Conservation (phyloP, 1,140 invertebrate species). For the Caerostris extrusa region DNA sequence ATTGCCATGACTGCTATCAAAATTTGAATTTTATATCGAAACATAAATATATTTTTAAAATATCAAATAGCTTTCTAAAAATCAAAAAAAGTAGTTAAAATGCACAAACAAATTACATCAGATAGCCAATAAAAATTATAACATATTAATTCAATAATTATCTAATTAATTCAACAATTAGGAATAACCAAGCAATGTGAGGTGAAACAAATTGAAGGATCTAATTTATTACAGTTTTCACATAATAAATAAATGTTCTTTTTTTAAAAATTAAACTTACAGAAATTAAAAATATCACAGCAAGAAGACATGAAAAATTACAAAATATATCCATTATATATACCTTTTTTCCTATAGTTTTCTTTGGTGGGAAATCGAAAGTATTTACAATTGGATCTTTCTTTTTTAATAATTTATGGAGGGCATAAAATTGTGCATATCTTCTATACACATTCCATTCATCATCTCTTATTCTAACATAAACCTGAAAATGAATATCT, state of each 20-base stretch:
- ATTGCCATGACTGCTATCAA: no score
- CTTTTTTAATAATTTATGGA: conserved; percentile 91
- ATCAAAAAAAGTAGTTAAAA: no score
- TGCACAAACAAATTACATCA: no score
- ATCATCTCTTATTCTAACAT: conserved; percentile 90
- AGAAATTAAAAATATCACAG: not conserved
- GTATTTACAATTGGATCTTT: conserved; percentile 87
- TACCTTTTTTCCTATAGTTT: conserved; percentile 94
- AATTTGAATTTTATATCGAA: no score
- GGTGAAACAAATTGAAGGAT: not conserved
- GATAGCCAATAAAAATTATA: no score
- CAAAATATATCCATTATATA: no score
- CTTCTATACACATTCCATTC: conserved; percentile 97
- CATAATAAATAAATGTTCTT: not conserved
- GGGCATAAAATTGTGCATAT: conserved; percentile 93
- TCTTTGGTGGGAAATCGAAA: conserved; percentile 97
- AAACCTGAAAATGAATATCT: conserved; percentile 84
- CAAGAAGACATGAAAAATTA: no score
- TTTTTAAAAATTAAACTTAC: not conserved
- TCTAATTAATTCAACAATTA: no score
- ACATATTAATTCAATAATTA: no score
- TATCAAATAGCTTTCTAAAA: no score
- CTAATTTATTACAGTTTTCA: not conserved
- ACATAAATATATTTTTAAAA: no score
- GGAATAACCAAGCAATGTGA: no score